Base-by-base conservation (phyloP, 2,113 vertebrate species). In the Gadus macrocephalus region DNA sequence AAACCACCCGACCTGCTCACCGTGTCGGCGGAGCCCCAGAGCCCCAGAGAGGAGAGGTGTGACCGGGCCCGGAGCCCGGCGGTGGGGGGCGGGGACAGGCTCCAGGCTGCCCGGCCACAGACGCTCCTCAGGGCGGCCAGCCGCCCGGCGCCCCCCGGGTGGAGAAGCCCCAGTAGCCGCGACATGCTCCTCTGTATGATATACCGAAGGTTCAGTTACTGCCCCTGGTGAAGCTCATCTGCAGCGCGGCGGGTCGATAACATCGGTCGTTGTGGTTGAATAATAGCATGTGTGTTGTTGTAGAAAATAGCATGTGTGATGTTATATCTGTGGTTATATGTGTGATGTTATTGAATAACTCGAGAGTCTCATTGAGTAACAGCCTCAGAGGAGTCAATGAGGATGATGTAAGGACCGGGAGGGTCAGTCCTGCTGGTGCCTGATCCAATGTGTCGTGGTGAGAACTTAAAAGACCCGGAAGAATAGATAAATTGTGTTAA, bases 121-220 rank as follows among this genome's bases (percentile, higher is more conserved):
- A 60, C 61, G 70, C 81, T 84, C 19, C 60, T 49, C 42, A 49
- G 9, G 2, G 42, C 62, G 15, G 83, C 70, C 19, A 77, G 72
- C 17, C 82, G 81, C 70, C 63, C 31, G 31, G 62, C 69, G 56
- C 77, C 78, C 28, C 74, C 80, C 19, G 87, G 89, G 25, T 25
- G 25, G 67, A 92, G 79, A 59, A 92, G 82, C 79, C 88, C 87
- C 64, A 91, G 49, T 56, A 88, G 8, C 64, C 31, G 84, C 78
- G 83, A 80, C 89, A 91, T 91, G 1, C 77, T 87, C 64, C 14
- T 1, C 31, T 35, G 6, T 35, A 35, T 12, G 8, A 17, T 58
- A 17, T 28, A 2, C 14, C 19, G 3, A 2, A 28, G 68, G 16
- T 53, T 56, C 11, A 25, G 14, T 1, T 3, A 19, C 2, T 3